Conservation (phyloP, 2,888 invertebrate species). For the Thysanoteuthis rhombus region DNA sequence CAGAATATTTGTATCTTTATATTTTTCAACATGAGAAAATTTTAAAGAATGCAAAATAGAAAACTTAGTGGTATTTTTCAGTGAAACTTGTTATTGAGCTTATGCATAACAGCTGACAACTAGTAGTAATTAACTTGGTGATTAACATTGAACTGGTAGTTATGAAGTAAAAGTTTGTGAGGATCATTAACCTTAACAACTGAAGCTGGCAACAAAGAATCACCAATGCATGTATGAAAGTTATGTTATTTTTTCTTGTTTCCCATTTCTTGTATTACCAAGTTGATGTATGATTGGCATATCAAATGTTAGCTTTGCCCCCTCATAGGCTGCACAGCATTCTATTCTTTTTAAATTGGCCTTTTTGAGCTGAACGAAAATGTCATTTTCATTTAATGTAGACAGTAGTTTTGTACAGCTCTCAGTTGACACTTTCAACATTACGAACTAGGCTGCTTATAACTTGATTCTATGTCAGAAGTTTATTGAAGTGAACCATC, state of each 20-base stretch:
- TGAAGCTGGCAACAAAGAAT: not conserved
- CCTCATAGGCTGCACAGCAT: not conserved
- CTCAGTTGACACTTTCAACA: not conserved
- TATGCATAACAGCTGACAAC: too few relatives aligned
- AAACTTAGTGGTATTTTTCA: too few relatives aligned
- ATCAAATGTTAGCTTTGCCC: not conserved
- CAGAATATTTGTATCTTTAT: too few relatives aligned
- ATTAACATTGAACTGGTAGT: too few relatives aligned
- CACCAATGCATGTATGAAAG: not conserved
- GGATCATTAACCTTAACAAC: not conserved
- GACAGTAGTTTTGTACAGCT: not conserved
- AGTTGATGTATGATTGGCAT: not conserved
- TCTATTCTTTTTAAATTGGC: not conserved
- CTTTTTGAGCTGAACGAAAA: not conserved
- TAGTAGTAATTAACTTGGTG: too few relatives aligned
- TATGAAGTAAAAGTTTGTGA: too few relatives aligned
- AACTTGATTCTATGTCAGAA: slow-evolving; percentile 12
- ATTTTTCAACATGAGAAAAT: too few relatives aligned
- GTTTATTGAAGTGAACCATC: not conserved
- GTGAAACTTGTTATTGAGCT: too few relatives aligned
- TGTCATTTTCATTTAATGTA: not conserved
- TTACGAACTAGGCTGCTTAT: not conserved
- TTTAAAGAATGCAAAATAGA: too few relatives aligned
- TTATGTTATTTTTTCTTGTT: not conserved
- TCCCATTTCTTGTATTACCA: not conserved